Percentiles rank a stretch among this genome's conserved stretches.
Conservation (phyloP, 2,888 invertebrate genomes). For the Erpobdella octoculata region DNA sequence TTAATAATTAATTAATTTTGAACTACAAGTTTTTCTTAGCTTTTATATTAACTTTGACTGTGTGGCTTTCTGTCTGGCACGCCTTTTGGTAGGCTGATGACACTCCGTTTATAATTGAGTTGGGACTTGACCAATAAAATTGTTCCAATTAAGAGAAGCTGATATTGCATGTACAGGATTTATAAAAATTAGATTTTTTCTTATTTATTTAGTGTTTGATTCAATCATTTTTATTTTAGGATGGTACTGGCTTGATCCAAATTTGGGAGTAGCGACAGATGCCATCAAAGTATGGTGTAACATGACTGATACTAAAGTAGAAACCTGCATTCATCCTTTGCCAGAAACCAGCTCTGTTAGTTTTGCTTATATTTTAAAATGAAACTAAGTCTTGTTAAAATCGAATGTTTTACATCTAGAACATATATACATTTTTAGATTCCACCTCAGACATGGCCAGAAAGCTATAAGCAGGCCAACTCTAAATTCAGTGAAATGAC, state of each 20-base stretch:
- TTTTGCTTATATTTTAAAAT: not conserved
- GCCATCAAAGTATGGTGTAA: slow-evolving; percentile 77
- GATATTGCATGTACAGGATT: too few relatives aligned
- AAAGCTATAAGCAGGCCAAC: slow-evolving; percentile 10
- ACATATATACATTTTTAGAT: not conserved
- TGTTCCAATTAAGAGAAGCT: too few relatives aligned
- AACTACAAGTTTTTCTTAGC: too few relatives aligned
- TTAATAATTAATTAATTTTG: too few relatives aligned
- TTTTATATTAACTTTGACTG: too few relatives aligned
- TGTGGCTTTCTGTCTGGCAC: too few relatives aligned
- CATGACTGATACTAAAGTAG: slow-evolving; percentile 63
- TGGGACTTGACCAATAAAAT: too few relatives aligned
- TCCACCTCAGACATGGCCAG: not conserved
- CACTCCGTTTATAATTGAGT: too few relatives aligned
- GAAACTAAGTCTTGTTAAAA: too few relatives aligned
- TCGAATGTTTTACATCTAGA: not conserved
- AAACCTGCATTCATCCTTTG: slow-evolving; percentile 70
- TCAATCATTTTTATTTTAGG: slow-evolving; percentile 55
- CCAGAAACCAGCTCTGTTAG: slow-evolving; percentile 31
- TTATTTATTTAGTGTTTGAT: too few relatives aligned
- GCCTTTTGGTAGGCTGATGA: too few relatives aligned
- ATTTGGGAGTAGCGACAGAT: slow-evolving; percentile 71
- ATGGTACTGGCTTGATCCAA: slow-evolving; percentile 87
- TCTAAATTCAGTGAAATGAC: slow-evolving; percentile 33
- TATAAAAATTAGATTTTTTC: too few relatives aligned